Base-by-base conservation (phyloP, 2,888 invertebrate genomes). In the Xanthorhoe designata region DNA sequence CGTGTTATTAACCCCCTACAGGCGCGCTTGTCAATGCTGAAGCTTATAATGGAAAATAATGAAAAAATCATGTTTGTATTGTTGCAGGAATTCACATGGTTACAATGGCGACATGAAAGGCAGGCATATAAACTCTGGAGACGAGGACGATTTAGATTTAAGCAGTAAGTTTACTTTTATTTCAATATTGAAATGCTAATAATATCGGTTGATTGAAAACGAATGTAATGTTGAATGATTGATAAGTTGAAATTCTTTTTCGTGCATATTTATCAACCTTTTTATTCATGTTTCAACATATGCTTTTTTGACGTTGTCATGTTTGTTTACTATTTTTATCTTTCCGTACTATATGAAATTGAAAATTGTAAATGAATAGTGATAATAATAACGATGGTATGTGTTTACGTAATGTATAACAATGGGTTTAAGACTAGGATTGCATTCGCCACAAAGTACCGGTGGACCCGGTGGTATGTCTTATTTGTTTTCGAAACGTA, bases 81-180 rank as follows among this genome's bases (percentile, higher is more conserved):
- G 58, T 87, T 89, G 29, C 85, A 93, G 92, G 79, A 83, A 92
- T 76, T 86, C 90, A 66, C 91, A 90, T 70, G 91, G 88, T 10
- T 92, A 94, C 79, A 94, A 95, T 94, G 85, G 94, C 82, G 86
- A 95, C 84, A 82, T 84, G 86, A 92, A 92, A 75, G 76, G 90
- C 75, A 87, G 88, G 61, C 91, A 92, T 72, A 87, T 90, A 78
- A 86, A 92, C 76, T 92, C 94, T 1, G 92, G 91, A n/a, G 94
- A 94, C 68, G 94, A 94, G 77, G 94, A 94, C 68, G 94, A 94
- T 61, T 78, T 93, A 83, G 94, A 94, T 78, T 87, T 94, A 86
- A 92, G 91, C 80, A 91, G 94, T 94, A 71, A 92, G 92, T 90
- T 10, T 7, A 32, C 0, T 42, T 42, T 42, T 38, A 10, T 13